Percentiles rank a stretch among this genome's conserved stretches.
phyloP scores from a whole-genome alignment of 2,113 vertebrate genomes.

The Chrysemys picta region DNA sequence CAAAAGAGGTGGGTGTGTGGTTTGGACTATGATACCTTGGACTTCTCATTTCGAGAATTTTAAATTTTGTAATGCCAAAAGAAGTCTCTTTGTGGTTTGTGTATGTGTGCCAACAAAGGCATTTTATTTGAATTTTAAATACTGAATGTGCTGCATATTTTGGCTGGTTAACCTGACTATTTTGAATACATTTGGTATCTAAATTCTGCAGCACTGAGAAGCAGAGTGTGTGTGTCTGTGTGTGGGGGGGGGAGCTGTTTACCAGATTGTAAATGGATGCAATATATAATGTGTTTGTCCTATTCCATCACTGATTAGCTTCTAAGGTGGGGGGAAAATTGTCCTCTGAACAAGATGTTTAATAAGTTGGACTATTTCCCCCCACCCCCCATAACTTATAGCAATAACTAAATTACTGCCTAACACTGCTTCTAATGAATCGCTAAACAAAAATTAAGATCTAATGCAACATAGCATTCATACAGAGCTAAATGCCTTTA shows the following conservation, averaged over 20 bases:
- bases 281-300: neutral
- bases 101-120: neutral
- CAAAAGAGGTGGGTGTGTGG: conserved; percentile 87
- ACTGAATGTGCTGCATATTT: neutral
- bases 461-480: neutral
- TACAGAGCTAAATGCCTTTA: neutral
- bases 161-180: neutral
- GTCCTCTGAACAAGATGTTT: neutral
- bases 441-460: neutral
- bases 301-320: neutral
- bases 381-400: neutral
- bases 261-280: neutral
- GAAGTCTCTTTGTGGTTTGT: neutral
- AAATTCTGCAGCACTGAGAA: conserved; percentile 5
- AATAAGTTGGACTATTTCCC: neutral
- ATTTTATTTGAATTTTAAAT: neutral
- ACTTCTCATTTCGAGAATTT: neutral
- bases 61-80: neutral
- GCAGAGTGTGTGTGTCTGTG: neutral
- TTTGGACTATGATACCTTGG: neutral
- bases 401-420: neutral
- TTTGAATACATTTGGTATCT: neutral
- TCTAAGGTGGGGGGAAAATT: neutral
- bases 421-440: accelerated
- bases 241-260: neutral